Percentiles rank a stretch among this genome's conserved stretches.
These are phyloP conservation scores for Zeuzera pyrina DNA, from an alignment of 2,888 invertebrate species.

Conservation along the genomic window DNA sequence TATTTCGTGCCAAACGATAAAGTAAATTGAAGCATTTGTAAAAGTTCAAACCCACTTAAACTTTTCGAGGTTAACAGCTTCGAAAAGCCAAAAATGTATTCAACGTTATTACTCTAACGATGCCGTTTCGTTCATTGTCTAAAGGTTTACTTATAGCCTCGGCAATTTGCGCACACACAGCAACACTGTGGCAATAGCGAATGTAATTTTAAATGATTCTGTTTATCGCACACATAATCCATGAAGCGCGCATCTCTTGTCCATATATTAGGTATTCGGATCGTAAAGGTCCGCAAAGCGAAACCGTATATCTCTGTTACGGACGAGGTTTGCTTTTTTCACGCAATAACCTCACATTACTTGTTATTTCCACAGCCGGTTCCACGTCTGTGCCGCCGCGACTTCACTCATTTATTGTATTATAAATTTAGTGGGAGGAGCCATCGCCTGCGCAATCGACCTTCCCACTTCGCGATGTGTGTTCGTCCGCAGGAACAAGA, in stretches of 20 bases:
- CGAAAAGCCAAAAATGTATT: conserved; percentile 7
- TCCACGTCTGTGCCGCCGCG: conserved; percentile 32
- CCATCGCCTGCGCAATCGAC: conserved; percentile 40
- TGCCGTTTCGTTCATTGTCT: conserved; percentile 7
- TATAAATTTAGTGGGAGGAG: conserved; percentile 70
- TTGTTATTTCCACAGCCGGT: conserved; percentile 56
- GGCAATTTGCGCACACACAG: conserved; percentile 36
- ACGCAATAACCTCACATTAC: conserved; percentile 61
- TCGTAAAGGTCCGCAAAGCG: conserved; percentile 52
- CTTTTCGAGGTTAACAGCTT: conserved; percentile 13
- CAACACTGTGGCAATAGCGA: no score
- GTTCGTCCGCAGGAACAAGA: conserved; percentile 44
- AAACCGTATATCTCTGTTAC: conserved; percentile 50
- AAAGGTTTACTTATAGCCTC: conserved; percentile 15
- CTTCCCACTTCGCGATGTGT: conserved; percentile 53
- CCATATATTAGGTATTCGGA: conserved; percentile 50
- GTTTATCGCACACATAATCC: conserved; percentile 55
- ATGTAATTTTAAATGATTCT: conserved; percentile 59
- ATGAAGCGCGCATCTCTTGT: conserved; percentile 47
- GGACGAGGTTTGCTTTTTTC: conserved; percentile 60
- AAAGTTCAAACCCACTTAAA: conserved; percentile 17
- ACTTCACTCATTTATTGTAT: conserved; percentile 65
- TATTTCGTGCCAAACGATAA: conserved; percentile 19
- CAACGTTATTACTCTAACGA: not conserved
- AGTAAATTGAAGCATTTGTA: conserved; percentile 23